These are phyloP conservation scores for Cyrtodaria siliqua DNA, from an alignment of 2,888 invertebrate genomes.

Conservation along the genomic window DNA sequence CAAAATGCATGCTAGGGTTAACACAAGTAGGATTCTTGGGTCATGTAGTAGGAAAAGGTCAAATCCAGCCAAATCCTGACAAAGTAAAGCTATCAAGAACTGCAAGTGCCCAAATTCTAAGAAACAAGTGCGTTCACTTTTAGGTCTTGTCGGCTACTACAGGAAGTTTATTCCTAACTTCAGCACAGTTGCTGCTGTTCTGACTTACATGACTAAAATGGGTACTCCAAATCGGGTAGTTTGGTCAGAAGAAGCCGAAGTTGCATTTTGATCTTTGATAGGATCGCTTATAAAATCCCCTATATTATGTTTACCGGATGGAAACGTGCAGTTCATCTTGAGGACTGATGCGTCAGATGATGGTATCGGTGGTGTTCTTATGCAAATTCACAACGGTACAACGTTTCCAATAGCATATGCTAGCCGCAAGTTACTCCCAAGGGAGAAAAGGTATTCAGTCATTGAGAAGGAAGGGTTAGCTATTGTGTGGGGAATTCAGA, in stretches of 20 bases:
- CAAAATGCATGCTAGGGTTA: conserved; percentile 26
- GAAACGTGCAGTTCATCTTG: not conserved
- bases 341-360: not conserved
- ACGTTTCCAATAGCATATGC: conserved; percentile 15
- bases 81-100: conserved; percentile 7
- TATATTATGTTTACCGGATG: conserved; percentile 39
- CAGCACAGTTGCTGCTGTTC: conserved; percentile 23
- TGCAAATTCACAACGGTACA: conserved; percentile 9
- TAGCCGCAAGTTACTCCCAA: not conserved
- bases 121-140: conserved; percentile 28
- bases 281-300: conserved; percentile 11
- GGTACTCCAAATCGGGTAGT: conserved; percentile 25
- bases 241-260: conserved; percentile 27
- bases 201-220: conserved; percentile 42
- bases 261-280: conserved; percentile 21
- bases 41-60: conserved; percentile 14
- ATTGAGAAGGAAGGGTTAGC: conserved; percentile 23
- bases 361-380: conserved; percentile 2
- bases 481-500: conserved; percentile 11
- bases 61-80: not conserved
- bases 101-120: conserved; percentile 8
- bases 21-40: conserved; percentile 7
- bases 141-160: conserved; percentile 36
- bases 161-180: conserved; percentile 41
- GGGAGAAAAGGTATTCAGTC: conserved; percentile 5